A percentile compares a stretch with the other conserved stretches of the same genome.
Evolutionary conservation across 2,888 invertebrate species (phyloP).

Genomic region (Hypolimnas misippus): DNA sequence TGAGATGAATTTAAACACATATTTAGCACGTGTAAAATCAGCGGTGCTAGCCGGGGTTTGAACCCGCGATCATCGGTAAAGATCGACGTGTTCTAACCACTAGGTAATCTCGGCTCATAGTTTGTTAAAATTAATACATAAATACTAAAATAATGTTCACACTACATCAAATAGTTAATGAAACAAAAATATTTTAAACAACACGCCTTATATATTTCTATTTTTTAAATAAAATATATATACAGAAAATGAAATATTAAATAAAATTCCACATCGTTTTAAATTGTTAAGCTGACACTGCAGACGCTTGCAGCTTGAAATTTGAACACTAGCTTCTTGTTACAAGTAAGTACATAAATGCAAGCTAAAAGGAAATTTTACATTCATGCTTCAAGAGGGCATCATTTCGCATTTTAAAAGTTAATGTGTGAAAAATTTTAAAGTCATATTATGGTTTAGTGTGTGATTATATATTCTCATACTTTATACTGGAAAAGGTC

Average conservation of each 20-base stretch:
- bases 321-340: constrained; percentile 7
- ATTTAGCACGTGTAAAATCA: too few relatives aligned
- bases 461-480: neutral
- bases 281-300: constrained; percentile 1
- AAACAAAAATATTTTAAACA: too few relatives aligned
- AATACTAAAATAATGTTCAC: too few relatives aligned
- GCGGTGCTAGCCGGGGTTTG: too few relatives aligned
- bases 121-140: too few relatives aligned
- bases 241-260: neutral
- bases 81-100: too few relatives aligned
- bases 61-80: too few relatives aligned
- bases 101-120: too few relatives aligned
- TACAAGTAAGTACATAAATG: constrained; percentile 7
- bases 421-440: constrained; percentile 3
- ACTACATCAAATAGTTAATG: too few relatives aligned
- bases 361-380: constrained; percentile 4
- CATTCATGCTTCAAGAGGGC: constrained; percentile 5
- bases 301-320: constrained; percentile 2
- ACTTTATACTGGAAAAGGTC: neutral
- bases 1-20: too few relatives aligned
- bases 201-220: too few relatives aligned
- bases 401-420: neutral
- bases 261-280: neutral
- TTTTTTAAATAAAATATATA: constrained; percentile 1
- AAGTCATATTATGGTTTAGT: neutral